Base-by-base conservation (phyloP, 2,113 vertebrate species). In the Oncorhynchus mykiss region DNA sequence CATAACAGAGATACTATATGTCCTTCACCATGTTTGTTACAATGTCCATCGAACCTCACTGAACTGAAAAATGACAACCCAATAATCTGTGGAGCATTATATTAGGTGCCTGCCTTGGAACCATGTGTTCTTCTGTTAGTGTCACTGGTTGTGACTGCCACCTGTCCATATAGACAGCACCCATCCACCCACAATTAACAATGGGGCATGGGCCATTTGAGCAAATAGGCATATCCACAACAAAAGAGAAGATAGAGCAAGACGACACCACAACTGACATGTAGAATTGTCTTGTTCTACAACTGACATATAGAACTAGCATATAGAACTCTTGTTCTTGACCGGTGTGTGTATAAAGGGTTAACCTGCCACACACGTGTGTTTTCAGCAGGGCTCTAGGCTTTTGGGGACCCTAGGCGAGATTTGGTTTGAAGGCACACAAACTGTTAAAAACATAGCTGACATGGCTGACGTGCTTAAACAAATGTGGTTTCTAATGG, bases 341-440 rank as follows among this genome's bases (percentile, higher is more conserved):
- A 68, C 78, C 76, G 16, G 2, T 14, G 64, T 14, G 64, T 66
- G 9, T 20, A 39, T 39, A 13, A 27, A 72, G 11, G 22, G 27
- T 72, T 72, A 59, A 60, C 51, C 25, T 60, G 51, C 25, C 71
- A 72, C 57, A 81, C 70, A 29, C 16, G 67, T 60, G 29, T 69
- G 49, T 60, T 60, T 22, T 60, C 59, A 60, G 59, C 16, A 7
- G 39, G 39, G 7, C 39, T 39, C 8, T 39, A 39, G 39, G 8
- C 39, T 39, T 39, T 39, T 39, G 39, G 39, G 39, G 39, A 39
- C 39, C 39, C 39, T 39, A 39, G 39, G 8, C 8, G 8, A 39
- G 39, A 39, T 39, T 39, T 39, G 8, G 39, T 39, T 39, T 8
- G 39, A 39, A 39, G 8, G 39, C 34, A 7, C 34, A 34, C 34